Conservation (phyloP, 1,140 invertebrate genomes). For the Drosophila insularis region DNA sequence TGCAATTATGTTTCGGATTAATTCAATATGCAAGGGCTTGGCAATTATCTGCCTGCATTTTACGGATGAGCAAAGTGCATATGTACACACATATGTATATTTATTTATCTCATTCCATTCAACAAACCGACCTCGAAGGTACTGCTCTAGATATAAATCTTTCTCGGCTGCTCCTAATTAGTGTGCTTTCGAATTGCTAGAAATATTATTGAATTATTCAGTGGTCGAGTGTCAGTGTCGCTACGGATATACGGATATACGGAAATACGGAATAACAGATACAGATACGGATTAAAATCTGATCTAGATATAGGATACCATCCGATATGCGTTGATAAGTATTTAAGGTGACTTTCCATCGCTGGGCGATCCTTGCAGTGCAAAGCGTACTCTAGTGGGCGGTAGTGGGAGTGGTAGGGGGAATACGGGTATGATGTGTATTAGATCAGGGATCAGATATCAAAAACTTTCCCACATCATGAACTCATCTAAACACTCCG, state of each 20-base stretch:
- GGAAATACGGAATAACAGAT: background rate
- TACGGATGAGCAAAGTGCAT: background rate
- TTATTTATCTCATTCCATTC: slow-evolving; percentile 6
- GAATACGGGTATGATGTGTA: background rate
- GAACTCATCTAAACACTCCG: background rate
- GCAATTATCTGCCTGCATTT: background rate
- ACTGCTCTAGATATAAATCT: slow-evolving; percentile 6
- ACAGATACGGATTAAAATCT: background rate
- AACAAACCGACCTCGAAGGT: slow-evolving; percentile 5
- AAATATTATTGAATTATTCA: slow-evolving; percentile 6
- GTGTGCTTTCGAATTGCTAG: background rate
- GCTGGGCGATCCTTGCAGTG: background rate
- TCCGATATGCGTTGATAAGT: background rate
- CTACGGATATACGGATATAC: background rate
- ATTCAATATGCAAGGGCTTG: slow-evolving; percentile 17
- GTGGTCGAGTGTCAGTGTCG: slow-evolving; percentile 2
- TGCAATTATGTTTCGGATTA: slow-evolving; percentile 4
- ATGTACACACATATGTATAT: slow-evolving; percentile 9
- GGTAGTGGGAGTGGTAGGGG: background rate
- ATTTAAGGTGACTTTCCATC: background rate
- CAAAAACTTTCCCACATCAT: background rate
- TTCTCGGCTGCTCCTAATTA: background rate
- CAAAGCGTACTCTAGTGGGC: background rate
- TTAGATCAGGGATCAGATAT: background rate
- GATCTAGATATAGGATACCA: background rate